A percentile compares a stretch with the other conserved stretches of the same genome.
Conservation (phyloP, 2,113 vertebrate species). For the Gopherus evgoodei region DNA sequence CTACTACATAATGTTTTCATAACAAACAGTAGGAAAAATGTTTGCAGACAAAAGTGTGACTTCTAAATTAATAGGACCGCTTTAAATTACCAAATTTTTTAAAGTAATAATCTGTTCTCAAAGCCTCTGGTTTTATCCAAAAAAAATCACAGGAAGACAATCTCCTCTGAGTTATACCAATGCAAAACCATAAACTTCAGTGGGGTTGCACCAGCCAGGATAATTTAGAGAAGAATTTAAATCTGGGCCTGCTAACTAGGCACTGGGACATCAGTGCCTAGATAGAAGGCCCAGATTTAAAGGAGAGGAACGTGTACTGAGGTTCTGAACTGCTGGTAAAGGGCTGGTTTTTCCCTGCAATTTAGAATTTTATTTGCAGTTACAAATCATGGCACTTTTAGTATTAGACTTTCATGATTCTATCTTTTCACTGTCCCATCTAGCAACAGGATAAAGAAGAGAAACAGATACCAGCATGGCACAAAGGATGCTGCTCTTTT, state of each 20-base stretch:
- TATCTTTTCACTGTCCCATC: background rate
- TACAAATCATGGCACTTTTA: background rate
- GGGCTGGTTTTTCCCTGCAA: background rate
- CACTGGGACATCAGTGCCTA: background rate
- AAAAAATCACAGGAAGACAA: background rate
- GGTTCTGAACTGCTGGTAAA: background rate
- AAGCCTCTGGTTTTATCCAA: background rate
- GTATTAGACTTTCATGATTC: background rate
- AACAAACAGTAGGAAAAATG: background rate
- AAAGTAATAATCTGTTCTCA: background rate
- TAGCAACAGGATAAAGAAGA: background rate
- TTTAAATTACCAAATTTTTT: conserved; percentile 17
- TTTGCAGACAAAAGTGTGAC: background rate
- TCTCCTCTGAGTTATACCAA: background rate
- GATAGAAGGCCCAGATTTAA: too few relatives aligned
- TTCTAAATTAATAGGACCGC: conserved; percentile 3
- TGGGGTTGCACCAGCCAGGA: background rate
- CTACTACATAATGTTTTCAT: too few relatives aligned
- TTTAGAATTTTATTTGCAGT: background rate
- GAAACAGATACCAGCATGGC: background rate
- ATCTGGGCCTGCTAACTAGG: background rate
- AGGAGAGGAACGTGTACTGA: accelerated
- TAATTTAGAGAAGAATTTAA: background rate
- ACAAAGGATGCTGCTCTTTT: background rate
- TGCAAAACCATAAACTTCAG: background rate